These are phyloP conservation scores for Chrysochloris asiatica DNA, from an alignment of 2,113 vertebrate species.

Conservation along the genomic window DNA sequence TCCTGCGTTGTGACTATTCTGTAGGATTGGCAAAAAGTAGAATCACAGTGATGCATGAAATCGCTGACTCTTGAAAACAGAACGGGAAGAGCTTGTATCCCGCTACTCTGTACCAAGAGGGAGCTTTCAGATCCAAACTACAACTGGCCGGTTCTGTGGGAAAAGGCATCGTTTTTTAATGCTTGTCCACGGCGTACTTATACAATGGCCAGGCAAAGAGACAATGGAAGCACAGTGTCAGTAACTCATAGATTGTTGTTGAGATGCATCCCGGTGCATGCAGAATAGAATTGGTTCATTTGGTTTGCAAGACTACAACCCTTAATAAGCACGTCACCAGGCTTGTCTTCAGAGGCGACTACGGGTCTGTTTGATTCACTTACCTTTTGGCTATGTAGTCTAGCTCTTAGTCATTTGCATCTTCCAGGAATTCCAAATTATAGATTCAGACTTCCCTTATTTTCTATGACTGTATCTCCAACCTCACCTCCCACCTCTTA, in stretches of 20 bases:
- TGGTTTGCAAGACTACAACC: neutral
- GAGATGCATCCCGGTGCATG: neutral
- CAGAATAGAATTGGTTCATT: neutral
- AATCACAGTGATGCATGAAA: slow-evolving; percentile 73
- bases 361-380: neutral
- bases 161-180: slow-evolving; percentile 46
- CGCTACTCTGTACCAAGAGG: slow-evolving; percentile 45
- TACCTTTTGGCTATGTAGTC: neutral
- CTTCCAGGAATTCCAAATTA: neutral
- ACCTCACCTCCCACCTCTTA: neutral
- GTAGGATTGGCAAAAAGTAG: slow-evolving; percentile 52
- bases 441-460: neutral
- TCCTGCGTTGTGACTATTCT: slow-evolving; percentile 65
- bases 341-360: neutral
- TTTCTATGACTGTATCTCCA: neutral
- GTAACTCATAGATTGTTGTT: slow-evolving; percentile 13
- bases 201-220: slow-evolving; percentile 47
- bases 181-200: neutral
- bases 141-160: slow-evolving; percentile 42
- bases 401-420: neutral
- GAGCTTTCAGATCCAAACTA: slow-evolving; percentile 55
- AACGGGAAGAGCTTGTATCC: slow-evolving; percentile 52
- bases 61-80: slow-evolving; percentile 75
- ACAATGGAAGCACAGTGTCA: slow-evolving; percentile 21
- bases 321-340: neutral